Base-by-base conservation (phyloP, 1,140 invertebrate genomes). In the Delia radicum region DNA sequence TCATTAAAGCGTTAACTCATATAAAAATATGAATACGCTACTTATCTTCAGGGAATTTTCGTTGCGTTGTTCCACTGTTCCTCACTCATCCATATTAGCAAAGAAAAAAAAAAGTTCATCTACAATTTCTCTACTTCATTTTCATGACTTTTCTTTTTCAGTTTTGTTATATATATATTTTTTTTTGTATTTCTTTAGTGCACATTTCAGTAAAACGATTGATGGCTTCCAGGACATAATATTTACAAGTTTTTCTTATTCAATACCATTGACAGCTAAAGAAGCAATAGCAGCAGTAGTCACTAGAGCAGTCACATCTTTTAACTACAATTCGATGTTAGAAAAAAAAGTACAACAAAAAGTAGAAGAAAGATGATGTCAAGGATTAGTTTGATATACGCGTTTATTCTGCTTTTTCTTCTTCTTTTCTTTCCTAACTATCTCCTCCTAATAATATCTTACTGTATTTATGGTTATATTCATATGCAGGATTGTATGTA, bases 181-280 rank as follows among this genome's bases (percentile, higher is more conserved):
- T n/a, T n/a, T n/a, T n/a, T n/a, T n/a, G n/a, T n/a, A 61, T 15
- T 67, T n/a, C n/a, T 6, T 67, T 55, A 84, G 83, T 85, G 83
- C 83, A 85, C 81, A 85, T 85, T 85, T 85, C 83, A 85, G 80
- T 7, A 82, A 85, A 83, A 83, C 83, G 83, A 85, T 85, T 84
- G 83, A 85, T 85, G 81, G 81, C 83, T 84, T 84, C 83, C 81
- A 82, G 81, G 83, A 83, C 81, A 81, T 71, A 84, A 80, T 82
- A 82, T 84, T 84, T 81, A 81, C 81, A 82, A 82, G 81, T 82
- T 80, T 85, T 78, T 78, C 65, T 75, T 63, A 28, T 31, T 55
- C 42, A 73, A 29, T 55, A n/a, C 72, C 72, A 73, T 29, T 72
- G 75, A 48, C 48, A 48, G 48, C 75, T 27, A 62, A 62, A 73